Base-by-base conservation (phyloP, 2,888 invertebrate genomes). In the Scaptomyza flava region DNA sequence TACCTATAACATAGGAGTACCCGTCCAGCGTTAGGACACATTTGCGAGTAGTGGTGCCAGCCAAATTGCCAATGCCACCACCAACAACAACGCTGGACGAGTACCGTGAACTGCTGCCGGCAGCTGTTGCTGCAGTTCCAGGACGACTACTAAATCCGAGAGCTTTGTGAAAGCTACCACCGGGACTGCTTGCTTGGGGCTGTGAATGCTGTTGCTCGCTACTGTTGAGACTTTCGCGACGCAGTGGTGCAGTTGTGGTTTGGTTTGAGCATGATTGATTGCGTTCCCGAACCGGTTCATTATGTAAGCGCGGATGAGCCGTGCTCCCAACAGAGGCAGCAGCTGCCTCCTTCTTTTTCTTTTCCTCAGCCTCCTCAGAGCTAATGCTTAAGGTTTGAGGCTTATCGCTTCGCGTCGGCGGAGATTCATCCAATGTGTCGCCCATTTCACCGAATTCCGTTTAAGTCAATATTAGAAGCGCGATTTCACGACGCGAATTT, bases 1-100 rank as follows among this genome's bases (percentile, higher is more conserved):
- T 92, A 96, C 97, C 96, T 93, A 97, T 97, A 85, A 96, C 96
- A 92, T 97, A 97, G 74, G 96, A 96, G 93, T 96, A 96, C 87
- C 96, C 96, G 91, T 96, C 96, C 79, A 97, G 93, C 48, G 96
- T 96, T 77, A 96, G 94, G 72, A 96, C 95, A 93, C 96, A 97
- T 93, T 96, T 96, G 89, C 95, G 93, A 27, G 95, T 93, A 68
- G 94, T 94, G 84, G 94, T 93, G 72, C 94, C 93, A 60, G 77
- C 54, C 33, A 81, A 67, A 27, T 66, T 68, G 68, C 63, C 64
- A 20, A 93, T 91, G 33, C 74, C 72, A 34, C 79, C 54, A 51
- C 73, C 65, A 14, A 70, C 72, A 54, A 69, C 77, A 51, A 74
- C 77, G 76, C 90, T 83, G 79, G 91, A 90, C 88, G 91, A 91